Base-by-base conservation (phyloP, 2,888 invertebrate genomes). In the Netelia inedita region DNA sequence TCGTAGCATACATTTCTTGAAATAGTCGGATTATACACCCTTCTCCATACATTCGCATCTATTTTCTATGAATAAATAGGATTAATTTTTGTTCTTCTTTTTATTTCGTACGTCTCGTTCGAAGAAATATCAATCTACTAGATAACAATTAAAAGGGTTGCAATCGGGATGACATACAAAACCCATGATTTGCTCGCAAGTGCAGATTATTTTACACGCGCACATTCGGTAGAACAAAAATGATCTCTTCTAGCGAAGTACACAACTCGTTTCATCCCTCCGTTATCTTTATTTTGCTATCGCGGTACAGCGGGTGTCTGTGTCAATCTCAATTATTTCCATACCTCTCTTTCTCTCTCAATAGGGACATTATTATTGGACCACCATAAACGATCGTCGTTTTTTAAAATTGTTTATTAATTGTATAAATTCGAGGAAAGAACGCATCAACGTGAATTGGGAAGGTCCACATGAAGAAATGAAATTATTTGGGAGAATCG, bases 51-150 rank as follows among this genome's bases (percentile, higher is more conserved):
- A 73, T 19, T 74, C 83, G 21, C 50, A 19, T 63, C 74, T 76
- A 80, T 16, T 71, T 68, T 68, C 69, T 78, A 78, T 23, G 79
- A 78, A 71, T 79, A 83, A 83, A 75, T 73, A 76, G 72, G 28
- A 65, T 21, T 41, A 41, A 61, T 55, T 72, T 43, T 14, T 68
- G 63, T 75, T 53, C 21, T 19, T 55, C 53, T 66, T 50, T 71
- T 71, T 23, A 55, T 59, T 28, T 19, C 35, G 11, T 11, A 55
- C 65, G 65, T 69, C 57, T 43, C 55, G 16, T 79, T 78, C 81
- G 61, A 68, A 69, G 78, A 65, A 73, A 78, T 84, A 80, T 63
- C 81, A 28, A 21, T 68, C 61, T 69, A 74, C 55, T 55, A 46
- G 72, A 80, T 76, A 63, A 80, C 21, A 61, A 72, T 53, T 28